A percentile compares a stretch with the other conserved stretches of the same genome.
Conservation (phyloP, 2,113 vertebrate species). For the Paramormyrops kingsleyae region DNA sequence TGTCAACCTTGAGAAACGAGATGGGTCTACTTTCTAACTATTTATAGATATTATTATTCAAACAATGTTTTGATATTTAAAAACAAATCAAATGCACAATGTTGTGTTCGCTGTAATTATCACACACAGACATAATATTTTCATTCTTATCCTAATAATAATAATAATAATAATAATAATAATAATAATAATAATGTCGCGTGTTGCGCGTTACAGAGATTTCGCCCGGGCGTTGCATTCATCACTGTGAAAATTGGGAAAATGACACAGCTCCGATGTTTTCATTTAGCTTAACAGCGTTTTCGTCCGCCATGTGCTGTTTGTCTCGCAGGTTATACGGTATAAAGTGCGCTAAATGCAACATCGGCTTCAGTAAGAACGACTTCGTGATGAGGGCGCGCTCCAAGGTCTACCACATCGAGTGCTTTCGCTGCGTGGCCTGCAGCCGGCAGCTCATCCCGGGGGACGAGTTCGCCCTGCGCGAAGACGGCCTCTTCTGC, state of each 20-base stretch:
- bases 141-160: not conserved
- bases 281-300: not conserved
- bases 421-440: conserved; percentile 97
- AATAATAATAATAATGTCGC: not conserved
- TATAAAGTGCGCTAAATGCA: conserved; percentile 97
- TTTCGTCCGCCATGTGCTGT: not conserved
- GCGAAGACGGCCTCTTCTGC: conserved; percentile 94
- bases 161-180: not conserved
- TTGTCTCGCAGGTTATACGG: conserved; percentile 78
- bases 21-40: not conserved
- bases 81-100: not conserved
- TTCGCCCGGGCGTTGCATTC: not conserved
- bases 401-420: conserved; percentile 96
- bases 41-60: not conserved
- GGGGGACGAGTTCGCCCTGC: conserved; percentile 90
- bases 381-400: conserved; percentile 98
- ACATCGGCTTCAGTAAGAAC: conserved; percentile 97
- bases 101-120: not conserved
- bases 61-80: not conserved
- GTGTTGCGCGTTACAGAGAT: not conserved
- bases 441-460: conserved; percentile 97
- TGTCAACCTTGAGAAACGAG: not conserved
- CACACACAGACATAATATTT: not conserved
- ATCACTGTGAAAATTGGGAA: not conserved
- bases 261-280: not conserved